Percentiles rank a stretch among this genome's conserved stretches.
These are phyloP conservation scores for Macrotis lagotis DNA, from an alignment of 2,113 vertebrate genomes.

Conservation along the genomic window DNA sequence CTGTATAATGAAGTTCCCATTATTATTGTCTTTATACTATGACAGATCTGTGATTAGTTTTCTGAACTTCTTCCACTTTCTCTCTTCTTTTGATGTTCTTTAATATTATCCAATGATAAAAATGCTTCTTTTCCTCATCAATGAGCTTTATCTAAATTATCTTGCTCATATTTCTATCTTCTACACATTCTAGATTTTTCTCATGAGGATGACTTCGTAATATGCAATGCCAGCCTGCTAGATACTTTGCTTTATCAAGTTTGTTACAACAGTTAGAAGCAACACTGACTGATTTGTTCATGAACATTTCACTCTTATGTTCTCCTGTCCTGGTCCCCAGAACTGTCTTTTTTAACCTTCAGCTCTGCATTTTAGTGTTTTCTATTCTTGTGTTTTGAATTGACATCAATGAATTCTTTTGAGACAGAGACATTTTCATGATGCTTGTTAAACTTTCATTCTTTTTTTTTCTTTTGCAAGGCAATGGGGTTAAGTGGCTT, in stretches of 20 bases:
- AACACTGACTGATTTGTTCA: background rate
- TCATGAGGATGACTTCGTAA: background rate
- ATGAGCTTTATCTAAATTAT: background rate
- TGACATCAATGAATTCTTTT: background rate
- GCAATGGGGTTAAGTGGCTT: no score
- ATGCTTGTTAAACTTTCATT: background rate
- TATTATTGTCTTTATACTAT: background rate
- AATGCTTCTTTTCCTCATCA: background rate
- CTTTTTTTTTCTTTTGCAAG: no score
- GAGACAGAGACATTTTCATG: background rate
- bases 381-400: background rate
- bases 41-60: background rate
- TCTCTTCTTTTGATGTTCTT: background rate
- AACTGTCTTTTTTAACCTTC: background rate
- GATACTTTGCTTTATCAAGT: background rate
- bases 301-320: background rate
- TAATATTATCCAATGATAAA: background rate
- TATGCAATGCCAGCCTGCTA: background rate
- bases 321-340: background rate
- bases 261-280: background rate
- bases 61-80: background rate
- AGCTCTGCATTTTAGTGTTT: background rate
- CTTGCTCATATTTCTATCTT: background rate
- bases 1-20: background rate
- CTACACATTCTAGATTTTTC: background rate